phyloP scores from a whole-genome alignment of 1,140 invertebrate species.

The Andricus grossulariae region DNA sequence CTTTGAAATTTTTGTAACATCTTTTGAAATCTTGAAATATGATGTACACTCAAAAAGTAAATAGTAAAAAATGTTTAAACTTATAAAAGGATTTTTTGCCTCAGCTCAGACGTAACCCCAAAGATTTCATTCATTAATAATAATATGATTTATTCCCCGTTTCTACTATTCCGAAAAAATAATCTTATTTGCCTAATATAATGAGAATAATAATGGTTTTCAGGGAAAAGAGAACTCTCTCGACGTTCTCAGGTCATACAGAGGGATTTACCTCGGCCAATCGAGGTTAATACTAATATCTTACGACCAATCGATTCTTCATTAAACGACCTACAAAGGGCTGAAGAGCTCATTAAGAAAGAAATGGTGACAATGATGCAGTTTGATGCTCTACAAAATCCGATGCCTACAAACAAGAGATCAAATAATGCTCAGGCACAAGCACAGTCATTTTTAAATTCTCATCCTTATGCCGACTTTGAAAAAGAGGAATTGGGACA shows the following conservation, averaged over 20 bases:
- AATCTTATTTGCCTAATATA: no score
- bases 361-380: constrained; percentile 98
- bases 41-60: no score
- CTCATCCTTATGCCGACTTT: constrained; percentile 89
- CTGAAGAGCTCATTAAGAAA: constrained; percentile 97
- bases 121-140: no score
- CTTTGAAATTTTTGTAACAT: no score
- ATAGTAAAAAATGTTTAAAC: no score
- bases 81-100: no score
- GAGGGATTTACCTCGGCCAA: constrained; percentile 90
- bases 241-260: constrained; percentile 93
- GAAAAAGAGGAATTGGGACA: constrained; percentile 82
- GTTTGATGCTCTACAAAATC: constrained; percentile 88
- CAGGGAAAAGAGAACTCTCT: constrained; percentile 81
- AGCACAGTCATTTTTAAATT: constrained; percentile 86
- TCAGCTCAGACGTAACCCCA: no score
- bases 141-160: no score
- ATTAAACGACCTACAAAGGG: constrained; percentile 92
- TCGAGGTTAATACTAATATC: constrained; percentile 90
- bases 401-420: constrained; percentile 72
- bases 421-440: background rate
- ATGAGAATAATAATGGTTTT: constrained; percentile 33
- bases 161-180: no score
- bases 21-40: no score
- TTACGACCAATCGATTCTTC: constrained; percentile 84